Evolutionary conservation across 2,888 invertebrate genomes (phyloP), one percentile per base, ranked within the genome.

Genomic region (Melinaea menophilus): DNA sequence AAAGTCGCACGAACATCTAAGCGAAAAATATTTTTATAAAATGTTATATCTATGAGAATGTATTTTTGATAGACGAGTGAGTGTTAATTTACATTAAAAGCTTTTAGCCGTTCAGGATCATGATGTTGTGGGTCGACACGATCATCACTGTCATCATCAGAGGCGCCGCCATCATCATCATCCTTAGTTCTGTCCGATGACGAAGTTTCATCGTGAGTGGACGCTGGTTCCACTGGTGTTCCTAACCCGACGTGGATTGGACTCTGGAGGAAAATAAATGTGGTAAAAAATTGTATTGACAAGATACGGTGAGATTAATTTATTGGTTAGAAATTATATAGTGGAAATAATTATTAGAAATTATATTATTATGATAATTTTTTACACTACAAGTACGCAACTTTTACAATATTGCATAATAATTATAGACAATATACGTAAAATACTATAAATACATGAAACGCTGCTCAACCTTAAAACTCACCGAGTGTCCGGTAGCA

Each of bases 1-100:
- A 98, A 66, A 98, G 92, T 54, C 98, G 94, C 68, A 98, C 98
- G 87, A 98, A 98, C 98, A 98, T 98, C 98, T 98, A 92, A 51
- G 2, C 13, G 13, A 48, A 48, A 48, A 48, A 13, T 2, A 13
- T 48, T 47, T n/a, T 12, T n/a, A 51, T 22, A 51, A 51, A 9
- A 22, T 51, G 7, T 51, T 13, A 5, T n/a, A 1, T 11, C 5
- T n/a, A 47, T 47, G 4, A n/a, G 47, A n/a, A 47, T 47, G 47
- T 48, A 2, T 48, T 13, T 31, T 22, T 51, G 11, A 31, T 9
- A 0, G 2, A 31, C 2, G 7, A 9, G 31, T 51, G 5, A 9
- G 51, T 56, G 12, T 55, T 13, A 47, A 84, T 95, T 94, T 88
- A 98, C 98, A 89, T 98, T 98, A 84, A 98, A 98, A 70, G 98